phyloP scores from a whole-genome alignment of 2,113 vertebrate genomes.

The Neolamprologus sp. region DNA sequence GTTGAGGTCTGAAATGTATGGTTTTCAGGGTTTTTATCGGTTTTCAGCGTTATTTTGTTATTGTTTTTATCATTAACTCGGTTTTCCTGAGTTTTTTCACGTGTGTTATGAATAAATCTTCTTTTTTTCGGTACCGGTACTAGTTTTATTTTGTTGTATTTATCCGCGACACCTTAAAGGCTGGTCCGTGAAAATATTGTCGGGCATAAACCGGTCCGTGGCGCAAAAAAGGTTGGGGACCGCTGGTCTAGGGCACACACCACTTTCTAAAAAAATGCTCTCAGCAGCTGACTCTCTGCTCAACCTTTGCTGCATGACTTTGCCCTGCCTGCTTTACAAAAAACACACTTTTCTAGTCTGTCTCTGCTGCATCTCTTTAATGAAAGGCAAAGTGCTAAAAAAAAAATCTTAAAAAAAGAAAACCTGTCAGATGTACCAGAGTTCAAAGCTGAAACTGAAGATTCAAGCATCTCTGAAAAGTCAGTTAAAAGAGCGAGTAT shows the following conservation, averaged over 20 bases:
- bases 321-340: not conserved
- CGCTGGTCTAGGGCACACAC: too few species aligned
- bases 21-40: accelerated
- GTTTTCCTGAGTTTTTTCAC: accelerated
- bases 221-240: too few species aligned
- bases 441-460: not conserved
- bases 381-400: not conserved
- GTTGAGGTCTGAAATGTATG: too few species aligned
- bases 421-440: not conserved
- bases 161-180: too few species aligned
- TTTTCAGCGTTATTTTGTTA: too few species aligned
- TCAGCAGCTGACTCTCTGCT: not conserved
- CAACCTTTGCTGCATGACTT: not conserved
- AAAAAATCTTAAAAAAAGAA: not conserved
- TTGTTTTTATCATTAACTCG: accelerated
- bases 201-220: too few species aligned
- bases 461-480: not conserved
- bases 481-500: not conserved
- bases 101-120: too few species aligned
- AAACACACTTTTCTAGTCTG: not conserved
- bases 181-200: too few species aligned
- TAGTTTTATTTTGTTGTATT: too few species aligned
- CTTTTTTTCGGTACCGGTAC: too few species aligned
- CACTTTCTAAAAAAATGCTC: not conserved
- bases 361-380: not conserved